Evolutionary conservation across 1,140 invertebrate species (phyloP), one percentile per base, ranked within the genome.

Genomic region (Ectropis grisescens): DNA sequence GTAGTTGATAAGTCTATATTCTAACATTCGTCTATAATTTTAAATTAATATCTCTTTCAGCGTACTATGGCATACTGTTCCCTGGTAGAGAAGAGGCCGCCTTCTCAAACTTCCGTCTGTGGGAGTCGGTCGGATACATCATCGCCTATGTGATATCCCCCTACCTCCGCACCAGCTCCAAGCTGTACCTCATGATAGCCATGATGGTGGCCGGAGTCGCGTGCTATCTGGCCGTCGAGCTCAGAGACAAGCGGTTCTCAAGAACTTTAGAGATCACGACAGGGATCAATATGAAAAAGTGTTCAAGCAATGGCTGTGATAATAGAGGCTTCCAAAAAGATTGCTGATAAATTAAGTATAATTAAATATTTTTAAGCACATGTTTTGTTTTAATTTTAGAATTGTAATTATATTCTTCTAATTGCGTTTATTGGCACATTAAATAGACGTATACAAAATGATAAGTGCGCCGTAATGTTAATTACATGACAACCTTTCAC

Each of bases 61-160:
- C 93, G 29, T 87, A 94, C 24, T 91, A 92, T 67, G 93, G 96
- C 6, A 90, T 95, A 28, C 84, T 96, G 2, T 97, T 96, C 59
- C 89, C 91, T 0, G 89, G 91, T 6, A 87, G 90, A 51, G 90
- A 96, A 70, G 95, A 97, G 67, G 91, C 95, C 1, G 93, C 94
- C 0, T 97, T 96, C 71, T 93, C 94, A 22, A 97, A 96, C 67
- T 97, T 96, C 71, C 87, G 95, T 3, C 82, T 98, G 9, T 95
- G 95, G 91, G 94, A 97, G 67, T 93, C 93, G 9, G 85, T 94
- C 2, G 96, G 95, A 13, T 94, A 94, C 39, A 92, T 96, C 13
- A 87, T 96, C 33, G 92, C 93, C 5, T 97, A 95, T 58, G 82
- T 89, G 11, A 88, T 91, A 26, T 93, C 88, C 22, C 90, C 92